Evolutionary conservation across 2,797 vertebrate species (phyloP).

Genomic region (Paguma larvata): DNA sequence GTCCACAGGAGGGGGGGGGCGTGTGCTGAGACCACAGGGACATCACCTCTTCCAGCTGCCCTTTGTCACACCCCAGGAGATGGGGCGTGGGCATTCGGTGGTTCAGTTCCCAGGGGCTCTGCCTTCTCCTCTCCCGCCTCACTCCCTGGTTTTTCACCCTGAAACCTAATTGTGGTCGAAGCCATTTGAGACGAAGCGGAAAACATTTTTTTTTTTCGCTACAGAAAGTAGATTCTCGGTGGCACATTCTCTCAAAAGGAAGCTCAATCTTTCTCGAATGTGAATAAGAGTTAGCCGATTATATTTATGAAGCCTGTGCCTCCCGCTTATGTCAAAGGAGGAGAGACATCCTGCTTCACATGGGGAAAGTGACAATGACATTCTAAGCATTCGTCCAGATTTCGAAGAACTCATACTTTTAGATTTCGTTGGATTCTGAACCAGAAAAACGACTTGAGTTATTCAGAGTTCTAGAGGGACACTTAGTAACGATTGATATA

Average conservation of each 20-base stretch:
- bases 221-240: neutral
- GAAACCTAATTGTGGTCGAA: neutral
- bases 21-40: neutral
- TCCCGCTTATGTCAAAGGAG: neutral
- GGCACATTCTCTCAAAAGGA: neutral
- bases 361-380: neutral
- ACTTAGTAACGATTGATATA: neutral
- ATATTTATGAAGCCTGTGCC: neutral
- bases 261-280: neutral
- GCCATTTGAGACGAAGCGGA: neutral
- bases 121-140: fast-evolving
- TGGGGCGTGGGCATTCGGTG: fast-evolving
- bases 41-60: neutral
- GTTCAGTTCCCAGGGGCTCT: fast-evolving
- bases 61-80: neutral
- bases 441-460: neutral
- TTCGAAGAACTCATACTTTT: neutral
- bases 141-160: neutral
- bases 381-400: neutral
- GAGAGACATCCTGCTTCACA: neutral
- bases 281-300: neutral
- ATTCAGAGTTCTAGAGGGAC: neutral
- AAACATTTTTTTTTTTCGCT: neutral
- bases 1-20: too few relatives aligned
- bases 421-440: neutral